A percentile compares a stretch with the other conserved stretches of the same genome.
Evolutionary conservation across 2,888 invertebrate genomes (phyloP).

Genomic region (Acrobeloides nanus): DNA sequence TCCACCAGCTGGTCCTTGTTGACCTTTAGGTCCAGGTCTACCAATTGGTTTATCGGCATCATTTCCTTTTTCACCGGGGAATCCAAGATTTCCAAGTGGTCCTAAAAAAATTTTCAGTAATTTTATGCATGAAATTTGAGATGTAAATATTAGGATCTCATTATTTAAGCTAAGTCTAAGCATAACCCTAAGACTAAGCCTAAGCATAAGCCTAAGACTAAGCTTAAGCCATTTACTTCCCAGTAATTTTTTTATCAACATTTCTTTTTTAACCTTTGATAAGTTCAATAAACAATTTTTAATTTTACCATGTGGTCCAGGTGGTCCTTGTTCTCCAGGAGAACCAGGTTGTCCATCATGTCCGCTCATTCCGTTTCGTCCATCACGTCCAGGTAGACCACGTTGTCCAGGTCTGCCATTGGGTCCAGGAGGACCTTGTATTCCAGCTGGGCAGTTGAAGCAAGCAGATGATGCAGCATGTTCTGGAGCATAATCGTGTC

Average conservation of each 20-base stretch:
- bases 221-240: too few species aligned
- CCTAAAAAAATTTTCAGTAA: too few species aligned
- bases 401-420: slow-evolving; percentile 47
- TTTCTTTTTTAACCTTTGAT: too few species aligned
- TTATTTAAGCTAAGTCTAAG: too few species aligned
- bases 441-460: slow-evolving; percentile 51
- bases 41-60: slow-evolving; percentile 50
- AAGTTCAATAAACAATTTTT: too few species aligned
- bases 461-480: slow-evolving; percentile 36
- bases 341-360: slow-evolving; percentile 48
- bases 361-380: slow-evolving; percentile 44
- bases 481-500: slow-evolving; percentile 35
- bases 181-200: too few species aligned
- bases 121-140: too few species aligned
- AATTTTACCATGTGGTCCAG: slow-evolving; percentile 48
- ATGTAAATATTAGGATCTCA: too few species aligned
- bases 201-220: too few species aligned
- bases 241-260: too few species aligned
- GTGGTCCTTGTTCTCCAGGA: slow-evolving; percentile 45
- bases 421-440: slow-evolving; percentile 40
- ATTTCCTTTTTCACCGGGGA: slow-evolving; percentile 41
- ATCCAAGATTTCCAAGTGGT: slow-evolving; percentile 22
- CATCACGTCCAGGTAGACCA: slow-evolving; percentile 43
- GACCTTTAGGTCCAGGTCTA: slow-evolving; percentile 49
- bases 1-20: slow-evolving; percentile 9